Percentiles rank a stretch among this genome's conserved stretches.
Conservation (phyloP, 2,113 vertebrate species). For the Podarcis muralis region DNA sequence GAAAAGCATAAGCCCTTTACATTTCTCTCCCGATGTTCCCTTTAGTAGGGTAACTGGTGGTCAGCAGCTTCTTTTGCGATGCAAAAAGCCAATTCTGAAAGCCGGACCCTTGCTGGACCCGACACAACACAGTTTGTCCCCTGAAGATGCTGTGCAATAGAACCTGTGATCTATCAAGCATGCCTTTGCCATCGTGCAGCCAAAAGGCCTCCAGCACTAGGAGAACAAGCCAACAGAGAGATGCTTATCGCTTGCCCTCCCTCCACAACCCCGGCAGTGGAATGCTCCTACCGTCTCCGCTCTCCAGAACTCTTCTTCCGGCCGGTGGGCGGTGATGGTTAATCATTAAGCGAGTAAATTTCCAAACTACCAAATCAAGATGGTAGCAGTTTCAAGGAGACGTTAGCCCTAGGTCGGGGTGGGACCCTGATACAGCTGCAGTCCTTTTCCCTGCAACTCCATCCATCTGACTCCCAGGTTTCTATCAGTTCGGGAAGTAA, state of each 20-base stretch:
- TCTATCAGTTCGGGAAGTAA: background rate
- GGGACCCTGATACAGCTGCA: too few species aligned
- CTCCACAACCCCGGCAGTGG: background rate
- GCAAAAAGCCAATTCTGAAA: background rate
- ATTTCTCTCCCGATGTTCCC: background rate
- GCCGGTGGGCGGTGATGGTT: background rate
- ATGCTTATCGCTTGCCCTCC: background rate
- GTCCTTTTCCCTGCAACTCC: background rate
- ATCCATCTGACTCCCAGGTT: background rate
- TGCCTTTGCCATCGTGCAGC: background rate
- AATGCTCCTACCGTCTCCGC: background rate
- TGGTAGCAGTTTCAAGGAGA: background rate
- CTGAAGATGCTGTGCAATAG: background rate
- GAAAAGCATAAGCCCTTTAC: background rate
- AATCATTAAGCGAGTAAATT: slow-evolving; percentile 23
- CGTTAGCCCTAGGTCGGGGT: background rate
- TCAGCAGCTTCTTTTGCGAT: background rate
- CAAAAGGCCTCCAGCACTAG: slow-evolving; percentile 1
- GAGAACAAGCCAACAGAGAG: background rate
- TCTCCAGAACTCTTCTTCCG: background rate
- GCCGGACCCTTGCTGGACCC: background rate
- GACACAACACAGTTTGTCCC: background rate
- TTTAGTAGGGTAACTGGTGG: background rate
- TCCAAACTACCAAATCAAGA: slow-evolving; percentile 1
- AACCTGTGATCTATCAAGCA: slow-evolving; percentile 9